A percentile compares a stretch with the other conserved stretches of the same genome.
These are phyloP conservation scores for Sander vitreus DNA, from an alignment of 2,113 vertebrate genomes.

Conservation along the genomic window DNA sequence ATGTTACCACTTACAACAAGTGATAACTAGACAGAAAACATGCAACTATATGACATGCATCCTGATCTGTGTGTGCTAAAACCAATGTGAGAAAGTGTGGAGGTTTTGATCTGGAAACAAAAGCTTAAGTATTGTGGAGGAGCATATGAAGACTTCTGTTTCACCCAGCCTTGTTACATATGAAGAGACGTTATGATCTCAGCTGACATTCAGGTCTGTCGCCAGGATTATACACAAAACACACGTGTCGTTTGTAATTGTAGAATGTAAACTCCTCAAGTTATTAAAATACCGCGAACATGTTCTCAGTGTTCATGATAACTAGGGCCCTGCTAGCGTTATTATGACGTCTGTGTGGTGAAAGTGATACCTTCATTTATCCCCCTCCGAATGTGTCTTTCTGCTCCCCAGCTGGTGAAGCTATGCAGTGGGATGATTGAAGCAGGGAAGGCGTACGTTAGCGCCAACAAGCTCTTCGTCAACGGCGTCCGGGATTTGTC, in stretches of 20 bases:
- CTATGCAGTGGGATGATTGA: slow-evolving; percentile 97
- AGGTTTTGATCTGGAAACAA: slow-evolving; percentile 23
- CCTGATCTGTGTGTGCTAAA: background rate
- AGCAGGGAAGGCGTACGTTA: slow-evolving; percentile 92
- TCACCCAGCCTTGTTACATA: background rate
- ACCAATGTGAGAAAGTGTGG: background rate
- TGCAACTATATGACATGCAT: slow-evolving; percentile 20
- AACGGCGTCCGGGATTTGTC: slow-evolving; percentile 94
- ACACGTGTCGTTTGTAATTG: no score
- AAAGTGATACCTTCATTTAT: background rate
- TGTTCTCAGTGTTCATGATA: background rate
- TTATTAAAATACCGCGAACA: background rate
- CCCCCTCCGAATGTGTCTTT: background rate
- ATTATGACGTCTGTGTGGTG: background rate
- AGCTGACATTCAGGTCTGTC: background rate
- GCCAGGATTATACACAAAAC: background rate
- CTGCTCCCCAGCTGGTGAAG: slow-evolving; percentile 90
- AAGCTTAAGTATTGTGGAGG: background rate
- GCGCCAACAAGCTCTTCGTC: slow-evolving; percentile 96
- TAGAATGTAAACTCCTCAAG: background rate
- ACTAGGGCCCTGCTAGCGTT: background rate
- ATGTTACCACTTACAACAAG: slow-evolving; percentile 8
- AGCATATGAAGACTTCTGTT: background rate
- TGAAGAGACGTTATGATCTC: background rate
- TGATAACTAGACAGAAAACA: slow-evolving; percentile 50